Evolutionary conservation across 2,797 vertebrate genomes (phyloP), one percentile per base, ranked within the genome.

Genomic region (Oryzias sinensis): DNA sequence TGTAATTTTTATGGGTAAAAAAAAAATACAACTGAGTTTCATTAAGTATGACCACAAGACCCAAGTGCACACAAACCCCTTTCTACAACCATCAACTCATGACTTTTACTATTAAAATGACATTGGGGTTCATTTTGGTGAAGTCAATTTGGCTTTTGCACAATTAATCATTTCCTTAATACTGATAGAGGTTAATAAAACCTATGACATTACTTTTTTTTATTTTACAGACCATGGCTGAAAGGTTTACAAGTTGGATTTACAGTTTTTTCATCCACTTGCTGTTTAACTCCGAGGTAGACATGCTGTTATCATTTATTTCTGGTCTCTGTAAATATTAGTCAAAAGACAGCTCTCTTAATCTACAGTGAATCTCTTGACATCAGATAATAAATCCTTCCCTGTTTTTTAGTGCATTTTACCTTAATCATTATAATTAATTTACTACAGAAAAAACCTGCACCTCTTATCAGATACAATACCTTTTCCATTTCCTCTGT

Each of bases 191-290:
- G 69, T 76, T 81, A 68, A 83, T 78, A 86, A 84, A 88, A 82
- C 78, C 81, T 59, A 71, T 59, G 58, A 83, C 76, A 86, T 90
- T 88, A 84, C 72, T 73, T 82, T 65, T 80, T 85, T 82, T 83
- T 81, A 82, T 71, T 72, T 62, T 53, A 43, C 54, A 24, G 59
- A 52, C 73, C 70, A 62, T 66, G 44, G 64, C 55, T 58, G 76
- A 68, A 70, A 81, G 59, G 72, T 71, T 79, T 80, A 78, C 65
- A 59, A 44, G 53, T 58, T 76, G 42, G 62, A 75, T 80, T 82
- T 80, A 76, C 66, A 66, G 61, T 40, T 20, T 49, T 11, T 45
- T 17, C 44, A 56, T 22, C 15, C 11, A 20, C 4, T 59, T 37
- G 43, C 6, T 47, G 9, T 43, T n/a, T 37, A 45, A 55, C 41